Percentiles rank a stretch among this genome's conserved stretches.
phyloP scores from a whole-genome alignment of 1,140 invertebrate species.

The Zeugodacus cucurbitae region DNA sequence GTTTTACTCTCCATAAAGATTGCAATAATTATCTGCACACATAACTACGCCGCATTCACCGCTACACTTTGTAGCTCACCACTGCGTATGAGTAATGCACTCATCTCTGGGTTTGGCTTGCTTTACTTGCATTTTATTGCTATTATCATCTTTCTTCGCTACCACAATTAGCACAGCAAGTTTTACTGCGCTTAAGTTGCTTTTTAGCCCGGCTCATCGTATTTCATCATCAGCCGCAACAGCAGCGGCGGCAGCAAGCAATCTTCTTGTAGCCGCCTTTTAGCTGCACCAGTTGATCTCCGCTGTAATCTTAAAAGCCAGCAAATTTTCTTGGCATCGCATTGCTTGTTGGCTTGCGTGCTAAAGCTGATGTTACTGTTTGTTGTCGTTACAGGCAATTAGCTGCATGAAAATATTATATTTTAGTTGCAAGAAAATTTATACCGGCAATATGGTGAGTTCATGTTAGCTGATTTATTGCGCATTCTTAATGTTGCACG shows the following conservation, averaged over 20 bases:
- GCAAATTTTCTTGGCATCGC: constrained; percentile 22
- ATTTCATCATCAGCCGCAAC: background rate
- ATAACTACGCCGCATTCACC: background rate
- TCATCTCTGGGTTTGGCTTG: background rate
- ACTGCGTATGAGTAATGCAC: constrained; percentile 31
- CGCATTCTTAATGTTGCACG: background rate
- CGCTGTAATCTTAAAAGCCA: constrained; percentile 21
- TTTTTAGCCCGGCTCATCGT: constrained; percentile 34
- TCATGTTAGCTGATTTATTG: constrained; percentile 29
- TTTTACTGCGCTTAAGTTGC: constrained; percentile 32
- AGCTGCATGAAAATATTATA: constrained; percentile 29
- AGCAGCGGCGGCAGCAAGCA: background rate
- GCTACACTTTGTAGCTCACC: background rate
- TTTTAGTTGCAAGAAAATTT: constrained; percentile 30
- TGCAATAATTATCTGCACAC: background rate
- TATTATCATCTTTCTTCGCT: constrained; percentile 31
- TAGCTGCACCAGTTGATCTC: background rate
- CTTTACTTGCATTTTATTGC: constrained; percentile 8
- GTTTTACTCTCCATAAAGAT: background rate
- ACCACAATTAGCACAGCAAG: constrained; percentile 36
- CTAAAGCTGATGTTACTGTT: background rate
- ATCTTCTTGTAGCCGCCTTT: background rate
- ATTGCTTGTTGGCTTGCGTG: constrained; percentile 7
- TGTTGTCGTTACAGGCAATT: constrained; percentile 36
- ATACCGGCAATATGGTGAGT: constrained; percentile 34